These are phyloP conservation scores for Aproaerema taeniolella DNA, from an alignment of 2,888 invertebrate species.

Conservation along the genomic window DNA sequence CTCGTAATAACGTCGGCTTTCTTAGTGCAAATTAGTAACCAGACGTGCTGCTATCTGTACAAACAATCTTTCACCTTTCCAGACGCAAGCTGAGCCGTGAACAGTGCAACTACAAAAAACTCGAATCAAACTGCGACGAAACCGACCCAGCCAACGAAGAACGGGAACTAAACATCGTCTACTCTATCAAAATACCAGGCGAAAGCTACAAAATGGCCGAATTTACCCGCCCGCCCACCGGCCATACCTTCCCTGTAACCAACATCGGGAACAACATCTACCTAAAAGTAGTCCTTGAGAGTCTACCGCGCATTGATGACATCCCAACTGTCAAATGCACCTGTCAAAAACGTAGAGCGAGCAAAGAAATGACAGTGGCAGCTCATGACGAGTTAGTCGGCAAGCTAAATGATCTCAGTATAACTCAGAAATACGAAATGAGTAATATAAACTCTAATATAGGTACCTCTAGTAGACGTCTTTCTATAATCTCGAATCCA, in stretches of 20 bases:
- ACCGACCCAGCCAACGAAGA: conserved; percentile 39
- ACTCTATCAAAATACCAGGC: conserved; percentile 82
- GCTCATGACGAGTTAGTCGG: conserved; percentile 55
- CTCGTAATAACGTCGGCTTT: too few relatives aligned
- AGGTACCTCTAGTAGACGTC: conserved; percentile 36
- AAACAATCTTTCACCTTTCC: too few relatives aligned
- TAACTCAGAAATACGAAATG: conserved; percentile 43
- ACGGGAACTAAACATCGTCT: conserved; percentile 76
- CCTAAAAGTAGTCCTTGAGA: conserved; percentile 79
- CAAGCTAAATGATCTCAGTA: conserved; percentile 65
- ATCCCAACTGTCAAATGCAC: conserved; percentile 79
- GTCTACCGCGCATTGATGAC: conserved; percentile 85
- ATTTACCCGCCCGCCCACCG: conserved; percentile 77
- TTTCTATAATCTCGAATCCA: conserved; percentile 37
- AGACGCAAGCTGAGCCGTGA: conserved; percentile 70
- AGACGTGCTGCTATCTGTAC: too few relatives aligned
- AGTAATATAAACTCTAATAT: conserved; percentile 40
- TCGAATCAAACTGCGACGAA: conserved; percentile 63
- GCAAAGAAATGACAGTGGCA: conserved; percentile 44
- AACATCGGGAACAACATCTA: conserved; percentile 80
- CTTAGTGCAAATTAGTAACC: too few relatives aligned
- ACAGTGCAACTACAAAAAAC: conserved; percentile 67
- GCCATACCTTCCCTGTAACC: conserved; percentile 85
- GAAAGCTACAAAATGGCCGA: conserved; percentile 74
- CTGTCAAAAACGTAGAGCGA: conserved; percentile 54